Base-by-base conservation (phyloP, 2,888 invertebrate species). In the Villa cingulata region DNA sequence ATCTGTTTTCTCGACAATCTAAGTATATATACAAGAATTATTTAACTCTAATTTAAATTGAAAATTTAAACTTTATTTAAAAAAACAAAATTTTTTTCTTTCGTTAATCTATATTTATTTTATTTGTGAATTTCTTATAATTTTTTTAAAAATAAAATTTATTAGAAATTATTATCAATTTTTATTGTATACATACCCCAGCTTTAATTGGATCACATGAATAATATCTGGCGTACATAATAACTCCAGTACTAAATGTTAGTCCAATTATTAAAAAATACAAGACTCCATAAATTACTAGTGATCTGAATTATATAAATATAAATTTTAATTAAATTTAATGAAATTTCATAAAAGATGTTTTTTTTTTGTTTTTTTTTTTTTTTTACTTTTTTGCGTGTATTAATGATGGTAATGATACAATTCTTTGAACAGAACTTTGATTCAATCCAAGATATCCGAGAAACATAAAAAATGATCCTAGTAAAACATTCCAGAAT, bases 371-470 rank as follows among this genome's bases (percentile, higher is more conserved):
- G n/a, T n/a, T n/a, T n/a, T n/a, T n/a, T n/a, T n/a, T n/a, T n/a
- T n/a, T n/a, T n/a, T n/a, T n/a, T 5, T 50, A 64, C 79, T 67
- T 64, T 67, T 73, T 72, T 16, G 81, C 80, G 56, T 75, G 71
- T 51, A 61, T 70, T 43, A 77, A 63, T 1, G 74, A 72, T 2
- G 78, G 74, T 48, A 83, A 66, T 1, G 81, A 76, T 32, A 80
- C 72, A 52, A 81, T 79, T 51, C 83, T 70, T 57, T 84, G 83
- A 1, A 84, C 81, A 72, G 81, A 80, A 43, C 80, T 79, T 64
- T 84, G 84, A 66, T 82, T 81, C 14, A 80, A 74, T 15, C 80
- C 74, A 57, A 81, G 78, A 57, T 80, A 77, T 1, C 77, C 71
- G 10, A 76, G 71, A 74, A 78, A 79, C 51, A 76, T 72, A 7